phyloP scores from a whole-genome alignment of 2,113 vertebrate species.

The Pseudopipra pipra region DNA sequence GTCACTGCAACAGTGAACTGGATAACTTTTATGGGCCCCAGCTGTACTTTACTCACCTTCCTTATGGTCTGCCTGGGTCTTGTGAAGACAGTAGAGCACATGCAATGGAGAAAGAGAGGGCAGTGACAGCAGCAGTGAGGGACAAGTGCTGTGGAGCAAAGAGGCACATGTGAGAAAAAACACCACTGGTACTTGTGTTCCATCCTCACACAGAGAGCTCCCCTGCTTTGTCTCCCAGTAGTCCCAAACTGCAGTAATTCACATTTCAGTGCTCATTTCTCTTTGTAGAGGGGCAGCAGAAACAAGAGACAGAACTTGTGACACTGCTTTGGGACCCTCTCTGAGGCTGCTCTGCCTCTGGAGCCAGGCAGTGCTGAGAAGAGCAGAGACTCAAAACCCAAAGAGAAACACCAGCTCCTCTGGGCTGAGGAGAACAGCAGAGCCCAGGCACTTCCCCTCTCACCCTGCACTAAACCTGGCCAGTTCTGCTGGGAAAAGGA shows the following conservation, averaged over 20 bases:
- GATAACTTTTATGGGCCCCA: neutral
- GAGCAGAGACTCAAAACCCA: neutral
- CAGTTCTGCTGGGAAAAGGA: neutral
- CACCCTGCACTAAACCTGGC: neutral
- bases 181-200: accelerated
- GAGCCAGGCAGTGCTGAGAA: neutral
- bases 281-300: neutral
- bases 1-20: neutral
- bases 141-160: neutral
- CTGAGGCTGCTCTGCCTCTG: neutral
- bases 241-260: neutral
- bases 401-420: neutral
- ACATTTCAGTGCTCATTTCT: neutral
- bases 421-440: neutral
- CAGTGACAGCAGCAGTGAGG: neutral
- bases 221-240: neutral
- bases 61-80: neutral
- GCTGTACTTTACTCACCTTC: neutral
- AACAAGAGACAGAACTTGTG: neutral
- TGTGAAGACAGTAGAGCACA: neutral
- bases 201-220: neutral
- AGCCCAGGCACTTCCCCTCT: neutral
- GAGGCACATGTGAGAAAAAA: neutral
- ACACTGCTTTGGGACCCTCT: neutral
- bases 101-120: neutral